These are phyloP conservation scores for Drosophila ambigua DNA, from an alignment of 1,140 invertebrate genomes.

Conservation along the genomic window DNA sequence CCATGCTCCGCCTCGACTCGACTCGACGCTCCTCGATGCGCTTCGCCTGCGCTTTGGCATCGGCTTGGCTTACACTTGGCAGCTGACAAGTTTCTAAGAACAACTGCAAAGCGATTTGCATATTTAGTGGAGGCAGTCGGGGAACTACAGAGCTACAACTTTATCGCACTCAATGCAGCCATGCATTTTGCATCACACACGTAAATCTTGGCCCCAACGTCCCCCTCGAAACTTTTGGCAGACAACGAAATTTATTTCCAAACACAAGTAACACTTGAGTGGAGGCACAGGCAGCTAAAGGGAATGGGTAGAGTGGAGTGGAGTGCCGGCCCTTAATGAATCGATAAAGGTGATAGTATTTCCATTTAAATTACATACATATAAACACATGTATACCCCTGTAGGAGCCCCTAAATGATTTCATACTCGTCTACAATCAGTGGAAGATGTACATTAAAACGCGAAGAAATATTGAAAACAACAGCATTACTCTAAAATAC, in stretches of 20 bases:
- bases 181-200: slow-evolving; percentile 48
- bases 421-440: too few relatives aligned
- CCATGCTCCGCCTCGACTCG: slow-evolving; percentile 31
- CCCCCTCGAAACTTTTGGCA: slow-evolving; percentile 58
- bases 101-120: slow-evolving; percentile 81
- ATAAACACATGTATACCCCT: too few relatives aligned
- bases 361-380: too few relatives aligned
- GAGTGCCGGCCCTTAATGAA: slow-evolving; percentile 2
- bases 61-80: slow-evolving; percentile 47
- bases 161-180: slow-evolving; percentile 69
- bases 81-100: slow-evolving; percentile 81
- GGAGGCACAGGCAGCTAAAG: neutral
- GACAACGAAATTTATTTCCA: slow-evolving; percentile 77
- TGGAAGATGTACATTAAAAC: slow-evolving; percentile 3
- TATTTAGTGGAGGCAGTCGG: slow-evolving; percentile 52
- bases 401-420: too few relatives aligned
- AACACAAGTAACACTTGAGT: slow-evolving; percentile 62
- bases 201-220: slow-evolving; percentile 54
- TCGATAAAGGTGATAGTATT: neutral
- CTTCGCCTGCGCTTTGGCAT: slow-evolving; percentile 46
- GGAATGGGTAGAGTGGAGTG: neutral
- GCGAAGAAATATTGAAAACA: too few relatives aligned
- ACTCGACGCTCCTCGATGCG: slow-evolving; percentile 38
- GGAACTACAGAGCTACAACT: slow-evolving; percentile 39
- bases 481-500: neutral